These are phyloP conservation scores for Halictus ligatus DNA, from an alignment of 2,888 invertebrate species.

Conservation along the genomic window DNA sequence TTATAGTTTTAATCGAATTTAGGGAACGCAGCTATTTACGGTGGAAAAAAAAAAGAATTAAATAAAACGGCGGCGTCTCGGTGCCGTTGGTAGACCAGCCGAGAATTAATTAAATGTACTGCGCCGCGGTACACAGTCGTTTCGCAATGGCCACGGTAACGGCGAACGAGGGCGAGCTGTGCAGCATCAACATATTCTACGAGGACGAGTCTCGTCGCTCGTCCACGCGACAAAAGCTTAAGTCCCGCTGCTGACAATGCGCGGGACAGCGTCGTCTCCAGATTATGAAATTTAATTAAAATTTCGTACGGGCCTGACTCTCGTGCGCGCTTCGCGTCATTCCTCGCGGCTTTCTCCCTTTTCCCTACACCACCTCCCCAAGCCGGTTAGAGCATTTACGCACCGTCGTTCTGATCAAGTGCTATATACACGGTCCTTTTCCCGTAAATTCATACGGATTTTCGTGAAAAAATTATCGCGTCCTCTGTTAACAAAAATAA, in stretches of 20 bases:
- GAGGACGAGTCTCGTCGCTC: conserved; percentile 44
- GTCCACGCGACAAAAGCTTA: conserved; percentile 64
- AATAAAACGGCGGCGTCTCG: conserved; percentile 45
- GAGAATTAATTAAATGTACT: conserved; percentile 73
- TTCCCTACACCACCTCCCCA: not conserved
- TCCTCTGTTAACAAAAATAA: not conserved
- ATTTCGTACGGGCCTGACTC: conserved; percentile 67
- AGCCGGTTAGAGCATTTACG: no score
- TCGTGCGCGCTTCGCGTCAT: conserved; percentile 12
- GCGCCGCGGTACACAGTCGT: conserved; percentile 54
- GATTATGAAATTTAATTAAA: conserved; percentile 78
- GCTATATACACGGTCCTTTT: not conserved
- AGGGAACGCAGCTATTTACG: conserved; percentile 63
- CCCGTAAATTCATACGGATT: not conserved
- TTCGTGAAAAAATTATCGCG: not conserved
- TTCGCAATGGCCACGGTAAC: conserved; percentile 35
- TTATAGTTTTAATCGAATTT: conserved; percentile 75
- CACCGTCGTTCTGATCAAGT: not conserved
- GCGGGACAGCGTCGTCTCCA: conserved; percentile 64
- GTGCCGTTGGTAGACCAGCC: conserved; percentile 52
- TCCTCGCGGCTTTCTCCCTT: not conserved
- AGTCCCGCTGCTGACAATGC: conserved; percentile 62
- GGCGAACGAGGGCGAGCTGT: conserved; percentile 37
- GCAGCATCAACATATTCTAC: conserved; percentile 54
- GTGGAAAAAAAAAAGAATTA: conserved; percentile 2